These are phyloP conservation scores for Gastrophysa polygoni DNA, from an alignment of 2,888 invertebrate species.

Conservation along the genomic window DNA sequence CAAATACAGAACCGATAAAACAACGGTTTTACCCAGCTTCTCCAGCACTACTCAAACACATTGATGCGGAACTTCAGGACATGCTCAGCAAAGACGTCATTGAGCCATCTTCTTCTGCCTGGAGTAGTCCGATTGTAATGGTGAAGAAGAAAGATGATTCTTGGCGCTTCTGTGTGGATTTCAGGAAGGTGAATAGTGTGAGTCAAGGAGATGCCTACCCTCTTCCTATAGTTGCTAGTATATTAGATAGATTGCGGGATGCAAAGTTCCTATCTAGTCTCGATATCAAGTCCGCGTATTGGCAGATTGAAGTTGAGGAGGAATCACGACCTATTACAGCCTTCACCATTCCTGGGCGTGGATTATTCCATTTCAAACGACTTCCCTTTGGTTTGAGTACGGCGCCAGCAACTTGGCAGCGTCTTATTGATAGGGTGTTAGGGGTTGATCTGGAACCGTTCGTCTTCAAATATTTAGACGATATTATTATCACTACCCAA, in stretches of 20 bases:
- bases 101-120: constrained; percentile 41
- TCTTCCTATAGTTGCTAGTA: background rate
- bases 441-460: too few relatives aligned
- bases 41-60: background rate
- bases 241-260: background rate
- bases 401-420: too few relatives aligned
- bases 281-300: background rate
- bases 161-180: constrained; percentile 39
- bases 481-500: too few relatives aligned
- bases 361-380: too few relatives aligned
- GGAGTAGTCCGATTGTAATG: constrained; percentile 39
- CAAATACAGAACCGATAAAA: constrained; percentile 5
- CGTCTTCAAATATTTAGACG: too few relatives aligned
- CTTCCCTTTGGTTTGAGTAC: too few relatives aligned
- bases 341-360: too few relatives aligned
- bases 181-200: constrained; percentile 30
- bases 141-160: constrained; percentile 46
- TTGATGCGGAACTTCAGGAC: background rate
- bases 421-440: too few relatives aligned
- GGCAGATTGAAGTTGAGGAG: background rate
- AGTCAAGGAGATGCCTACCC: constrained; percentile 10
- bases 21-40: background rate
- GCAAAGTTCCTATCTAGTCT: too few relatives aligned
- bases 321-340: background rate
- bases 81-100: constrained; percentile 31